phyloP scores from a whole-genome alignment of 2,113 vertebrate species.

The Acinonyx jubatus region DNA sequence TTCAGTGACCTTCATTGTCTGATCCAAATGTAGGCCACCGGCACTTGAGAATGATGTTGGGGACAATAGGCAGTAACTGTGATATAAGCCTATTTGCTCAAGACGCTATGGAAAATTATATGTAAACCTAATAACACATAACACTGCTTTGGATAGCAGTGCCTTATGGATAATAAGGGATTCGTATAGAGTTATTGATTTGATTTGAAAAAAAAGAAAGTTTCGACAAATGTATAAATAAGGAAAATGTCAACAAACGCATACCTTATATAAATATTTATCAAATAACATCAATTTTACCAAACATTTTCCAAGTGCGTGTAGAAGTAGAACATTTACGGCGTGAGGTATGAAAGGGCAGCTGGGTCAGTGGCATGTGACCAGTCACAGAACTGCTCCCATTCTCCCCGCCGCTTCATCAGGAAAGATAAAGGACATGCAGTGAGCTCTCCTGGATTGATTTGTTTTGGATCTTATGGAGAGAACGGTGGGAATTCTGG shows the following conservation, averaged over 20 bases:
- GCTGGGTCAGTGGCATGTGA: too few species aligned
- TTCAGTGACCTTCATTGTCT: neutral
- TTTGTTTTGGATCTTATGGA: neutral
- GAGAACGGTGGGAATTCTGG: neutral
- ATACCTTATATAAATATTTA: neutral
- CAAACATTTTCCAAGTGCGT: neutral
- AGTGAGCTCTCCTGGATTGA: neutral
- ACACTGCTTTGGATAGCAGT: neutral
- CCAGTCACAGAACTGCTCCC: neutral
- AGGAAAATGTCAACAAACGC: neutral
- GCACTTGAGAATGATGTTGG: neutral
- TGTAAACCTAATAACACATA: neutral
- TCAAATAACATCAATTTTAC: too few species aligned
- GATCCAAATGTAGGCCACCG: neutral
- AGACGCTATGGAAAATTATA: neutral
- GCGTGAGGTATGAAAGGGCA: neutral
- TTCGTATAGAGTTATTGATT: neutral
- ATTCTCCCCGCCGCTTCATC: neutral
- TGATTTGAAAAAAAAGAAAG: neutral
- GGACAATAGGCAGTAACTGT: neutral
- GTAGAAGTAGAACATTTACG: neutral
- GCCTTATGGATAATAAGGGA: neutral
- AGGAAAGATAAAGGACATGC: neutral
- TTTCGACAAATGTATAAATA: neutral
- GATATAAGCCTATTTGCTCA: neutral